Conservation (phyloP, 2,888 invertebrate genomes). For the Melinaea menophilus region DNA sequence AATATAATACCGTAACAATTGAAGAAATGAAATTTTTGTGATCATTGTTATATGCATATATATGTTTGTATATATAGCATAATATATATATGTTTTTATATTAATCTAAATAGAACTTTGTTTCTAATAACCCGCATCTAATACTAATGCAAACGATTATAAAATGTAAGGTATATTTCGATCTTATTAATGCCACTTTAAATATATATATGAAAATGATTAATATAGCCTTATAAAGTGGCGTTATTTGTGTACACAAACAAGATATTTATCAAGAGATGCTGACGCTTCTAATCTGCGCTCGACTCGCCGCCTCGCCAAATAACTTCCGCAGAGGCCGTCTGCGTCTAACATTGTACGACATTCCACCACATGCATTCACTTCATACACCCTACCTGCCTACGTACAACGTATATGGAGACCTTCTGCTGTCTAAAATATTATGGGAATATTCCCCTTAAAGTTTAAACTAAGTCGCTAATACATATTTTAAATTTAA, state of each 20-base stretch:
- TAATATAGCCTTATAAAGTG: not conserved
- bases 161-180: not conserved
- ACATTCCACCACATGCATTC: constrained; percentile 37
- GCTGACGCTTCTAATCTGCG: constrained; percentile 48
- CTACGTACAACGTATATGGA: not conserved
- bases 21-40: constrained; percentile 27
- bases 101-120: not conserved
- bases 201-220: not conserved
- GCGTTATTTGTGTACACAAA: not conserved
- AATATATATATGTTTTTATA: not conserved
- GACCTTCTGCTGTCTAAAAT: no score
- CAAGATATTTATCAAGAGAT: constrained; percentile 21
- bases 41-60: not conserved
- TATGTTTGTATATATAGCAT: not conserved
- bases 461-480: no score
- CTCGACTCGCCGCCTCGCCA: constrained; percentile 48
- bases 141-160: no score
- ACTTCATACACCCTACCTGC: constrained; percentile 10
- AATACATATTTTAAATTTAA: no score
- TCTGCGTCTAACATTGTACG: constrained; percentile 35
- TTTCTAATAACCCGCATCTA: no score
- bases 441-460: no score
- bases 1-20: constrained; percentile 38
- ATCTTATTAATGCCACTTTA: not conserved
- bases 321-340: constrained; percentile 59